These are phyloP conservation scores for Perithous albicinctus DNA, from an alignment of 2,888 invertebrate species.

Conservation along the genomic window DNA sequence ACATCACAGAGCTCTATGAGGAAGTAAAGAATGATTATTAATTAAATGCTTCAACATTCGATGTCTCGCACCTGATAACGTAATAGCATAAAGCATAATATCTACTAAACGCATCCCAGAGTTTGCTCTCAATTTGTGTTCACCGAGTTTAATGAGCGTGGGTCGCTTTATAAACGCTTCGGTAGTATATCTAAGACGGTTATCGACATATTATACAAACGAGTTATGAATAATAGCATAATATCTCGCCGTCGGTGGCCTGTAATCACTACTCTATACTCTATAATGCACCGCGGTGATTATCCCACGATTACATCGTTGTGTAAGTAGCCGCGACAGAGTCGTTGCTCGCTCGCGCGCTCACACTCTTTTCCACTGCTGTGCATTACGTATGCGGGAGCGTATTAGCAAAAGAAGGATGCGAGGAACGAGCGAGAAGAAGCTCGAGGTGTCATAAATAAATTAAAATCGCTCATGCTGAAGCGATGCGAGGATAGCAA, in stretches of 20 bases:
- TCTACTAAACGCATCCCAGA: neutral
- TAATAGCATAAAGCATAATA: neutral
- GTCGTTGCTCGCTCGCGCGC: conserved; percentile 55
- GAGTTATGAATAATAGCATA: conserved; percentile 65
- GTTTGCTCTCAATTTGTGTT: conserved; percentile 30
- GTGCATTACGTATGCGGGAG: conserved; percentile 44
- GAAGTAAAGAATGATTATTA: too few relatives aligned
- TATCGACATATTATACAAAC: conserved; percentile 67
- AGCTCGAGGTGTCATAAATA: conserved; percentile 60
- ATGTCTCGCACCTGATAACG: conserved; percentile 19
- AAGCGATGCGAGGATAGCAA: conserved; percentile 9
- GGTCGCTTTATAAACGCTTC: conserved; percentile 59
- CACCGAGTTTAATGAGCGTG: conserved; percentile 62
- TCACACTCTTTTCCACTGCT: conserved; percentile 15
- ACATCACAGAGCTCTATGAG: too few relatives aligned
- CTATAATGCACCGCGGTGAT: conserved; percentile 69
- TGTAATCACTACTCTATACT: conserved; percentile 72
- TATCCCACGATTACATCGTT: conserved; percentile 80
- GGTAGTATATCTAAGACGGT: conserved; percentile 55
- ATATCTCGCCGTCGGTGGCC: conserved; percentile 42
- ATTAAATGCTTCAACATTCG: too few relatives aligned
- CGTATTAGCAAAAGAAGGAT: conserved; percentile 40
- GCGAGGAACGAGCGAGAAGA: neutral
- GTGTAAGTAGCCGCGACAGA: conserved; percentile 79
- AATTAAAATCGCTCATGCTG: conserved; percentile 52